Evolutionary conservation across 2,888 invertebrate species (phyloP).

Genomic region (Iselma pallidipennis): DNA sequence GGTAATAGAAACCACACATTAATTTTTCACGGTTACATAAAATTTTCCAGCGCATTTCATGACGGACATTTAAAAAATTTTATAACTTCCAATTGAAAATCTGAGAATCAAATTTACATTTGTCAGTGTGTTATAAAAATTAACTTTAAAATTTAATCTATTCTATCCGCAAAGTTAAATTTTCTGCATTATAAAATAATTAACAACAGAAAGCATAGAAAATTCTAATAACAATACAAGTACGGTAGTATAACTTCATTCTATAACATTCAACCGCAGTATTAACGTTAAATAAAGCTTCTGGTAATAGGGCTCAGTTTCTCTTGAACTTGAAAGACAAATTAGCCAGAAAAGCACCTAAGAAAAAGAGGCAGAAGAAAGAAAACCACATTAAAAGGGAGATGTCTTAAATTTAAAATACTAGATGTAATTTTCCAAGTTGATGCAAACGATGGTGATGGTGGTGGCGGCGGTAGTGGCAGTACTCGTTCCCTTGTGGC

Average conservation of each 20-base stretch:
- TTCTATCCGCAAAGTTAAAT: neutral
- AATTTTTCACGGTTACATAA: neutral
- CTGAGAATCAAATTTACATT: too few relatives aligned
- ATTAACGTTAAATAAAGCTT: constrained; percentile 14
- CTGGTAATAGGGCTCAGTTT: constrained; percentile 23
- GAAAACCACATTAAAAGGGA: constrained; percentile 6
- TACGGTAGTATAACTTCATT: neutral
- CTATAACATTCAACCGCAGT: neutral
- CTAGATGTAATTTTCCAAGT: constrained; percentile 32
- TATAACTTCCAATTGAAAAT: too few relatives aligned
- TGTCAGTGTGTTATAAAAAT: too few relatives aligned
- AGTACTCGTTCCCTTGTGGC: constrained; percentile 4
- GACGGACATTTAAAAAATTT: neutral
- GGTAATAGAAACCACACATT: neutral
- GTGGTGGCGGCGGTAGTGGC: constrained; percentile 14
- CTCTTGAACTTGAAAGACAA: constrained; percentile 29
- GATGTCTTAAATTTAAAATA: constrained; percentile 37
- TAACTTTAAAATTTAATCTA: neutral
- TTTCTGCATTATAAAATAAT: constrained; percentile 12
- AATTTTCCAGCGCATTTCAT: neutral
- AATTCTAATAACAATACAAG: constrained; percentile 13
- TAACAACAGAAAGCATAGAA: neutral
- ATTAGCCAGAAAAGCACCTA: constrained; percentile 33
- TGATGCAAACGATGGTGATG: constrained; percentile 28
- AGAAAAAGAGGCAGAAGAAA: constrained; percentile 26